Conservation (phyloP, 2,888 invertebrate species). For the Dysmachus trigonus region DNA sequence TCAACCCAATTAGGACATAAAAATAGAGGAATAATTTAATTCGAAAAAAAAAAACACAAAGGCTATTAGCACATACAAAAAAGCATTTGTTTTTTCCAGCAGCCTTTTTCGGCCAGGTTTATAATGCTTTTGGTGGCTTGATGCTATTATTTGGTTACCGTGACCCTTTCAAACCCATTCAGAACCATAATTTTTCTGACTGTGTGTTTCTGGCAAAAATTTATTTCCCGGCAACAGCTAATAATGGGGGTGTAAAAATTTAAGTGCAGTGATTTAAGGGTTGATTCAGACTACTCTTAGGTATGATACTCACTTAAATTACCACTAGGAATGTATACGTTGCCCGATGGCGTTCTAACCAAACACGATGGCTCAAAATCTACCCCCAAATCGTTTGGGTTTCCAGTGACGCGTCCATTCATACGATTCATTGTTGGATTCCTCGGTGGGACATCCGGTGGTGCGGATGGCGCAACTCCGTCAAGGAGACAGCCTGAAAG, state of each 20-base stretch:
- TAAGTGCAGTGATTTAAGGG: background rate
- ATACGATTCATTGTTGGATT: slow-evolving; percentile 91
- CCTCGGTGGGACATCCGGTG: slow-evolving; percentile 89
- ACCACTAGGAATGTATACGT: slow-evolving; percentile 92
- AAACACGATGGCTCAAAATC: slow-evolving; percentile 92
- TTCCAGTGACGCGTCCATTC: slow-evolving; percentile 86
- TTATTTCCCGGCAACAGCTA: background rate
- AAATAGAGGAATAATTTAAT: slow-evolving; percentile 27
- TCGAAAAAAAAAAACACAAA: background rate
- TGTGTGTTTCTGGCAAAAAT: background rate
- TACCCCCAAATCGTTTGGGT: slow-evolving; percentile 76
- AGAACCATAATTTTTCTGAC: background rate
- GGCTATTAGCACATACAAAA: background rate
- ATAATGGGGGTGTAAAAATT: background rate
- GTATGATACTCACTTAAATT: slow-evolving; percentile 68
- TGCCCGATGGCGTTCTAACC: slow-evolving; percentile 90
- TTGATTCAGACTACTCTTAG: background rate
- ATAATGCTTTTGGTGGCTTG: background rate
- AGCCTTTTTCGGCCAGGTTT: background rate
- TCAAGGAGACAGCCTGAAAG: slow-evolving; percentile 81
- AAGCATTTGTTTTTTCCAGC: background rate
- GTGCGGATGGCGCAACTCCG: slow-evolving; percentile 75
- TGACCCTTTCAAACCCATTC: background rate
- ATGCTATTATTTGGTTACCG: background rate
- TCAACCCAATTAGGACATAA: background rate